These are phyloP conservation scores for Anarrhichthys ocellatus DNA, from an alignment of 2,113 vertebrate genomes.

Conservation along the genomic window DNA sequence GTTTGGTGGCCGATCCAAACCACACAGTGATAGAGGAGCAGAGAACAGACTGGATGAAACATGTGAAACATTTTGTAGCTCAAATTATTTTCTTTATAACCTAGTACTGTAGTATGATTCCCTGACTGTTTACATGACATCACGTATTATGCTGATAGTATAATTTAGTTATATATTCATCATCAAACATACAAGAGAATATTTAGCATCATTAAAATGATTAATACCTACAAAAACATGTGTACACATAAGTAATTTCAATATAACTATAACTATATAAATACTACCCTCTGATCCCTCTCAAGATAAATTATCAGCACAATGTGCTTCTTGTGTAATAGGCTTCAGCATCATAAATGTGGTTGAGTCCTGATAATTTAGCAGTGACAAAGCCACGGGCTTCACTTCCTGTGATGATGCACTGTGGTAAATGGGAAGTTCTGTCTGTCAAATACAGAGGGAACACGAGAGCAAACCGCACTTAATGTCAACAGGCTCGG, in stretches of 20 bases:
- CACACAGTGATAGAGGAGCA: too few relatives aligned
- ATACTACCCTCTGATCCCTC: background rate
- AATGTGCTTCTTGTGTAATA: background rate
- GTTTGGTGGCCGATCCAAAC: too few relatives aligned
- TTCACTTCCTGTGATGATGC: conserved; percentile 34
- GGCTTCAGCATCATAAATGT: background rate
- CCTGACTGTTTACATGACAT: background rate
- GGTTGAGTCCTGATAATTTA: background rate
- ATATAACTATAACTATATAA: background rate
- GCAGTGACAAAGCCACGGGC: background rate
- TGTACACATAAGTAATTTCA: background rate
- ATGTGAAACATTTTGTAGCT: background rate
- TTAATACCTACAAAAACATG: background rate
- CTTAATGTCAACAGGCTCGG: background rate
- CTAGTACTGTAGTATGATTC: background rate
- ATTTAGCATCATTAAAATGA: background rate
- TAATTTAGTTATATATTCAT: background rate
- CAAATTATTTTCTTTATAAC: background rate
- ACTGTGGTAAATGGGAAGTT: conserved; percentile 17
- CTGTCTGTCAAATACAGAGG: background rate
- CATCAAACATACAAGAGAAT: background rate
- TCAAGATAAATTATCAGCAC: background rate
- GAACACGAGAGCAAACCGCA: conserved; percentile 13
- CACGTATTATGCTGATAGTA: background rate
- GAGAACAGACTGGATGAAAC: too few relatives aligned